Percentiles rank a stretch among this genome's conserved stretches.
phyloP scores from a whole-genome alignment of 2,888 invertebrate species.

The Lathronympha strigana region DNA sequence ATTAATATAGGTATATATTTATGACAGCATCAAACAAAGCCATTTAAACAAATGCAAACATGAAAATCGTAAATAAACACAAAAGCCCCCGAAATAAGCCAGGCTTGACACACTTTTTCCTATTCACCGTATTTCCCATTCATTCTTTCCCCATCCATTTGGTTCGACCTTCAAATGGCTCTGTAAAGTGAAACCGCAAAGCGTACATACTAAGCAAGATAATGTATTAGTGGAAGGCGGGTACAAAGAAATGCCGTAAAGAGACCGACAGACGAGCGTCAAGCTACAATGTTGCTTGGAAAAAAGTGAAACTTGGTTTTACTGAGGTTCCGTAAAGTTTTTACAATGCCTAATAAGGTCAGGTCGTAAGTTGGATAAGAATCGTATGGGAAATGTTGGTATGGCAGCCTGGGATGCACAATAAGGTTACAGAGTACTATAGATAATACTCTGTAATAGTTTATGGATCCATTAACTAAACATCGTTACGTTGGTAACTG shows the following conservation, averaged over 20 bases:
- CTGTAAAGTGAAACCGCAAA: conserved; percentile 23
- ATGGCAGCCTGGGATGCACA: too few species aligned
- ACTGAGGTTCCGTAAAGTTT: conserved; percentile 1
- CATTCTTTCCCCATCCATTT: conserved; percentile 7
- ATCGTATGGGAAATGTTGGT: too few species aligned
- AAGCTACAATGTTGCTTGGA: background rate
- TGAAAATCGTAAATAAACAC: background rate
- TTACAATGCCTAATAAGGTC: too few species aligned
- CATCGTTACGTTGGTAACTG: too few species aligned
- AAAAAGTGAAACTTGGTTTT: background rate
- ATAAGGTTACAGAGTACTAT: too few species aligned
- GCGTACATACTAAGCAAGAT: conserved; percentile 23
- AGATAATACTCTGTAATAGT: too few species aligned
- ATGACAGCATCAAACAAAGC: background rate
- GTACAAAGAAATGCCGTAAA: conserved; percentile 22
- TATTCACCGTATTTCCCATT: background rate
- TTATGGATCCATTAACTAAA: too few species aligned
- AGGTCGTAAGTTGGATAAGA: too few species aligned
- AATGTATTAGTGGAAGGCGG: conserved; percentile 23
- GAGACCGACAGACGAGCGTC: conserved; percentile 9
- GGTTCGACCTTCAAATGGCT: conserved; percentile 14
- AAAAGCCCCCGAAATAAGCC: conserved; percentile 1
- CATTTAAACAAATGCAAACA: background rate
- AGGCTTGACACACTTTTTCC: conserved; percentile 5
- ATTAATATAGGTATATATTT: background rate